Conservation (phyloP, 1,140 invertebrate genomes). For the Bicyclus anynana region DNA sequence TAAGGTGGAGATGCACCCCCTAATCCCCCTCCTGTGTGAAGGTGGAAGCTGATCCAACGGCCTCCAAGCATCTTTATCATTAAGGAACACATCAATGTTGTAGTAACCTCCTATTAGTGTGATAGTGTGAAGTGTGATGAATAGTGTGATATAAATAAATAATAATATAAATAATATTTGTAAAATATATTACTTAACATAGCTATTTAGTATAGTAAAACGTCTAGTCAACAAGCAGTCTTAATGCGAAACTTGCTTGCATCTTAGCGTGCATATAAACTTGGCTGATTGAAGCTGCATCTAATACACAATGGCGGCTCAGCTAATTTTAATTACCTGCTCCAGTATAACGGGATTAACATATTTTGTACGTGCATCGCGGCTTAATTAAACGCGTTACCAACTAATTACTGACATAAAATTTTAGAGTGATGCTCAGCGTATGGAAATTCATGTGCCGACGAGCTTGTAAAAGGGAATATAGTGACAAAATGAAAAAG, state of each 20-base stretch:
- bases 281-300: constrained; percentile 14
- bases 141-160: no score
- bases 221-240: no score
- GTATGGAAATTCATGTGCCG: neutral
- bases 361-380: neutral
- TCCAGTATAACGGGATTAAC: constrained; percentile 13
- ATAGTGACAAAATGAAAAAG: neutral
- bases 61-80: no score
- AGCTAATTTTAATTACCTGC: constrained; percentile 19
- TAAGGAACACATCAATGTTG: no score
- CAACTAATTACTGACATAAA: neutral
- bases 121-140: no score
- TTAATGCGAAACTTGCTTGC: constrained; percentile 22
- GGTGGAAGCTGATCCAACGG: no score
- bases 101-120: no score
- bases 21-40: no score
- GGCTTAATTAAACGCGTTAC: neutral
- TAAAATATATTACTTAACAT: no score
- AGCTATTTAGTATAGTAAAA: no score
- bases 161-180: no score
- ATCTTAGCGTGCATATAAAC: constrained; percentile 10
- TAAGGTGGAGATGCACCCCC: no score
- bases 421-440: neutral
- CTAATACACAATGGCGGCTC: constrained; percentile 13
- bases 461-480: neutral